phyloP scores from a whole-genome alignment of 2,888 invertebrate genomes.

The Phlogophora meticulosa region DNA sequence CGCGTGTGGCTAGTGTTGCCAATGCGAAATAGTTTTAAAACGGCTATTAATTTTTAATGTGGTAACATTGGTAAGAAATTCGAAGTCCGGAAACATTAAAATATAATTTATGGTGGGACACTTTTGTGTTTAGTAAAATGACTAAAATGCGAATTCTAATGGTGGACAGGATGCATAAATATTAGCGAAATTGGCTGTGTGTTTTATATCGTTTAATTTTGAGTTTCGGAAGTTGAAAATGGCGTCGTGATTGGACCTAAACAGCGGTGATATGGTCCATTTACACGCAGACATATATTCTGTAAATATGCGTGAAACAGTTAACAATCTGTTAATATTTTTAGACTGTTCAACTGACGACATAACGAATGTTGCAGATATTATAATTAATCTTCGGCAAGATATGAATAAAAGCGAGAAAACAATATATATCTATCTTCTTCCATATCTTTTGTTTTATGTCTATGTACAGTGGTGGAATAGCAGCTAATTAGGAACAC shows the following conservation, averaged over 20 bases:
- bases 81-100: conserved; percentile 89
- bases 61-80: conserved; percentile 85
- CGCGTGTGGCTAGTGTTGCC: conserved; percentile 78
- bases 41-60: conserved; percentile 88
- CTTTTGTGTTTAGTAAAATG: conserved; percentile 88
- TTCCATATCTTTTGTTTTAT: too few relatives aligned
- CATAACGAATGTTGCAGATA: conserved; percentile 33
- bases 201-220: conserved; percentile 79
- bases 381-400: conserved; percentile 33
- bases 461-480: too few relatives aligned
- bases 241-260: conserved; percentile 74
- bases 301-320: conserved; percentile 52
- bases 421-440: conserved; percentile 12
- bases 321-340: conserved; percentile 65
- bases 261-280: conserved; percentile 58
- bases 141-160: conserved; percentile 85
- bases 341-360: conserved; percentile 43
- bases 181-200: conserved; percentile 80
- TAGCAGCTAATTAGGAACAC: too few relatives aligned
- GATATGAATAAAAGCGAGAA: conserved; percentile 37
- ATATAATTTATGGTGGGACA: conserved; percentile 85
- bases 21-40: conserved; percentile 89
- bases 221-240: conserved; percentile 76
- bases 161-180: conserved; percentile 86
- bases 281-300: conserved; percentile 57